These are phyloP conservation scores for Peromyscus polionotus DNA, from an alignment of 2,113 vertebrate genomes.

Conservation along the genomic window DNA sequence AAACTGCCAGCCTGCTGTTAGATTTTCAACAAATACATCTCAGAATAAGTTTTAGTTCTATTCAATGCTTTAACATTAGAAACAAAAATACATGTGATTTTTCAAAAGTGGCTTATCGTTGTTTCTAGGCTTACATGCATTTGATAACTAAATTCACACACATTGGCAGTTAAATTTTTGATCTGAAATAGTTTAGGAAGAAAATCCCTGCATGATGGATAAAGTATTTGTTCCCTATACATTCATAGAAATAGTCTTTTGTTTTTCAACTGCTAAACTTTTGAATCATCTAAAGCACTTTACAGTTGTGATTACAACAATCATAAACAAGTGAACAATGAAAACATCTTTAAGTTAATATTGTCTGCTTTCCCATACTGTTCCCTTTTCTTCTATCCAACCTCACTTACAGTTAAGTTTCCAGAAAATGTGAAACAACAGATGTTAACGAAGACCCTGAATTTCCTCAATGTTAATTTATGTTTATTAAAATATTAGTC, in stretches of 20 bases:
- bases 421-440: neutral
- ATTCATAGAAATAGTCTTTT: neutral
- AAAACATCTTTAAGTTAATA: neutral
- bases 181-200: constrained; percentile 42
- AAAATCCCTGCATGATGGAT: neutral
- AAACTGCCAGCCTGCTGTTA: neutral
- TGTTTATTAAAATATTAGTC: neutral
- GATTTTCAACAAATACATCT: constrained; percentile 40
- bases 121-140: constrained; percentile 29
- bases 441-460: neutral
- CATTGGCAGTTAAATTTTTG: neutral
- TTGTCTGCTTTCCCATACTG: neutral
- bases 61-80: neutral
- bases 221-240: neutral
- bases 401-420: constrained; percentile 17
- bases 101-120: neutral
- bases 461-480: neutral
- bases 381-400: neutral
- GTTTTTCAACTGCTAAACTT: neutral
- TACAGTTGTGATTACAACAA: neutral
- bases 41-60: constrained; percentile 44
- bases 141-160: neutral
- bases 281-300: neutral
- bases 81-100: constrained; percentile 22
- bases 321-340: neutral